Evolutionary conservation across 92 coral and sea anemone genomes (phyloP), one percentile per base, ranked within the genome.

Genomic region (Palythoa heliodiscus): DNA sequence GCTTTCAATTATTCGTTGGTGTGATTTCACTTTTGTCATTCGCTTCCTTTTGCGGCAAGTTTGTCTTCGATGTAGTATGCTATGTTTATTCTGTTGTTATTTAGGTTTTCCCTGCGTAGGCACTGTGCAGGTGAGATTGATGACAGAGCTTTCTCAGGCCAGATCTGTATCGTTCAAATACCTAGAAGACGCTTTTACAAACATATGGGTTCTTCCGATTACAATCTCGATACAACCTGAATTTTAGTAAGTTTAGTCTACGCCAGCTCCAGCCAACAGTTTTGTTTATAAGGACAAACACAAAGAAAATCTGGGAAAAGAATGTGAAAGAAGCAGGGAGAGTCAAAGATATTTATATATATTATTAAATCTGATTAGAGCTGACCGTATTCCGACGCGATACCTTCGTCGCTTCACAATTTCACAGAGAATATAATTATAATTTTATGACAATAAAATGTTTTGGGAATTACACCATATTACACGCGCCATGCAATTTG

Each of bases 1-100:
- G 86, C 74, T 83, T 83, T 80, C 74, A 80, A 80, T 80, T 80
- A 80, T 63, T 64, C 23, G 7, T 48, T 79, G 84, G 84, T 80
- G 84, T 9, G 20, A 11, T 3, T 23, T 52, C 22, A 52, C 67
- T 63, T 80, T 80, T 80, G 73, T 23, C 84, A 12, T 22, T 76
- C 22, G 60, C 66, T 80, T 80, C 84, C 84, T 80, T 43, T 67
- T 80, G 84, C 84, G 84, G 73, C 84, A 66, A 67, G 29, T 80
- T 47, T 80, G 22, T 80, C 69, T 70, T 9, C 64, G 2, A 63
- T 19, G 69, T 29, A 48, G 70, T 14, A 22, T 64, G 13, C 17
- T 15, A 64, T 35, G 24, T 29, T 25, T 37, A 69, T 47, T 64
- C 20, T 8, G 50, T 63, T 58, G 83, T 48, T 22, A 23, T n/a